Evolutionary conservation across 2,797 vertebrate species (phyloP), one percentile per base, ranked within the genome.

Genomic region (Octomys mimax): DNA sequence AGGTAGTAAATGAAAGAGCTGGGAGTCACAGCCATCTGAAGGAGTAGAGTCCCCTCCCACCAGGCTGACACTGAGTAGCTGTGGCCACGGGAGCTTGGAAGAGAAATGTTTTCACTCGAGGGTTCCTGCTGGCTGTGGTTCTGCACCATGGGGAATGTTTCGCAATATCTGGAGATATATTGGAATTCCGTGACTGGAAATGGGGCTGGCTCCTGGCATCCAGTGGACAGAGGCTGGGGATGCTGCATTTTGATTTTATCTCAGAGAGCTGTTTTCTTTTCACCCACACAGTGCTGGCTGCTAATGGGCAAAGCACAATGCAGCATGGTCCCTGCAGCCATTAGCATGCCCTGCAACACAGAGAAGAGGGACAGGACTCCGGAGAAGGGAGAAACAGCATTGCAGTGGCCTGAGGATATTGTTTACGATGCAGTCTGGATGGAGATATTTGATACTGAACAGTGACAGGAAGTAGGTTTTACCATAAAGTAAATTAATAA

Each of bases 191-290:
- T 73, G 46, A 39, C 36, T 52, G 33, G 46, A 12, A 49, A 73
- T 52, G 31, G 2, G 33, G 0, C 49, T 36, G 26, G 26, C 11
- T 42, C 6, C 33, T 13, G 16, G 49, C 19, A 86, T 66, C 36
- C 54, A 57, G 16, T 18, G 54, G 54, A 57, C 54, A 18, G 14
- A 78, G 26, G 33, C 24, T 68, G 93, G n/a, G 1, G 80, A 6
- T 39, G 49, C 16, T 73, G 59, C 89, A 86, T 95, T 86, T 90
- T 28, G 16, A 90, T 79, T 96, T 64, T 1, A 59, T 22, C 28
- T 68, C 85, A 73, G 1, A 96, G 64, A 81, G 42, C 66, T 75
- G 61, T 92, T 98, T 98, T 87, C 36, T 96, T 94, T 94, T 91
- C 36, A n/a, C 91, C 94, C 91, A 95, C 91, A 96, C 0, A 0